These are phyloP conservation scores for Saturnia japonica DNA, from an alignment of 2,888 invertebrate species.

Conservation along the genomic window DNA sequence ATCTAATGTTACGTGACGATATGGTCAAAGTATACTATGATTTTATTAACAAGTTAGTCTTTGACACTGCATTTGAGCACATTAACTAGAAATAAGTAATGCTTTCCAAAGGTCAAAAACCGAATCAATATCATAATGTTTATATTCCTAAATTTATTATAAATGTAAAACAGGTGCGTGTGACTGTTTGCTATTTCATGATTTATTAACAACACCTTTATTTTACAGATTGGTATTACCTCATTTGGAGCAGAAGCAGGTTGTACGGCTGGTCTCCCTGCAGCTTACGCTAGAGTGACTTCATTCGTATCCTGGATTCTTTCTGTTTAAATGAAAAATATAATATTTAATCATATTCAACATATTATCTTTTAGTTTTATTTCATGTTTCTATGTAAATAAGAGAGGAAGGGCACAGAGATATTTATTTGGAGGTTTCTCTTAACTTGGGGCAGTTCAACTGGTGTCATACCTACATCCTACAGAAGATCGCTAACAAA, in stretches of 20 bases:
- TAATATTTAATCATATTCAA: too few species aligned
- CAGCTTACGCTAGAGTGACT: slow-evolving; percentile 53
- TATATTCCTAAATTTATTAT: not conserved
- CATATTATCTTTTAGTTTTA: too few species aligned
- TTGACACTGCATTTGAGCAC: not conserved
- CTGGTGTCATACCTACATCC: too few species aligned
- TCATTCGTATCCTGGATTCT: slow-evolving; percentile 47
- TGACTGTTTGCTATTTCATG: not conserved
- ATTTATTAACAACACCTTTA: not conserved
- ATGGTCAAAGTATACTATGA: not conserved
- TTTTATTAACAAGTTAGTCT: not conserved
- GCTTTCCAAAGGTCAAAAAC: too few species aligned
- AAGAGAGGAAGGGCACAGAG: too few species aligned
- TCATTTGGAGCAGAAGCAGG: slow-evolving; percentile 49
- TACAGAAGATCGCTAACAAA: too few species aligned
- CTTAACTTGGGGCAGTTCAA: too few species aligned
- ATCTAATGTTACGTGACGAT: not conserved
- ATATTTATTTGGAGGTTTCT: too few species aligned
- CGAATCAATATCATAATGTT: too few species aligned
- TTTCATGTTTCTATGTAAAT: too few species aligned
- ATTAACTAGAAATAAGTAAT: not conserved
- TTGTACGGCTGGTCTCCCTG: slow-evolving; percentile 49
- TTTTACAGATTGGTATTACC: slow-evolving; percentile 42
- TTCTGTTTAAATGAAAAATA: slow-evolving; percentile 23
- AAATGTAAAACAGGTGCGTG: not conserved